Conservation (phyloP, 2,797 vertebrate species). For the Ctenochaetus hawaiiensis region DNA sequence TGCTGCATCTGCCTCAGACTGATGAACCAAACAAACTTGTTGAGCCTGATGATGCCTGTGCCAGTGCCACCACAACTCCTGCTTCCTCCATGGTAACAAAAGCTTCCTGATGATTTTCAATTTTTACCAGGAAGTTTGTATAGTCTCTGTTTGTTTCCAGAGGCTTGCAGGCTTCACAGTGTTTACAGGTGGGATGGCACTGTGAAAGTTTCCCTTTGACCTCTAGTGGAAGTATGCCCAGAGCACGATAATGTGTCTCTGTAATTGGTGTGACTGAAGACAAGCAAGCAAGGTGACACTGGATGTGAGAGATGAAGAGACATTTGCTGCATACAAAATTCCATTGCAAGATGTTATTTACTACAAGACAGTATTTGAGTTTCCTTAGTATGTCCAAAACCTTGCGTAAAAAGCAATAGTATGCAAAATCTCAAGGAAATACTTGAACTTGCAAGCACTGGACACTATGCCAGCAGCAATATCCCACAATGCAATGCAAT, state of each 20-base stretch:
- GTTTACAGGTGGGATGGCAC: slow-evolving; percentile 12
- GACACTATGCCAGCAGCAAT: no score
- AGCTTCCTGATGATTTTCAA: slow-evolving; percentile 12
- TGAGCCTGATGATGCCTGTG: neutral
- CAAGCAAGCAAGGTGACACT: slow-evolving; percentile 4
- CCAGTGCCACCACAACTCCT: slow-evolving; percentile 47
- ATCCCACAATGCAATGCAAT: no score
- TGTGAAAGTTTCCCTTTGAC: slow-evolving; percentile 21
- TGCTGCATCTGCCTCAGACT: slow-evolving; percentile 34
- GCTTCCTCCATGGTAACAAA: slow-evolving; percentile 71
- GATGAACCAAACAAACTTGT: neutral
- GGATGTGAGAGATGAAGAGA: slow-evolving; percentile 3
- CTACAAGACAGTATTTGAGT: no score
- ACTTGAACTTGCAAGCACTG: no score
- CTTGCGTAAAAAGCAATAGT: no score
- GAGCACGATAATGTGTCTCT: slow-evolving; percentile 21
- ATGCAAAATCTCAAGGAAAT: no score
- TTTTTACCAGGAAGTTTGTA: neutral
- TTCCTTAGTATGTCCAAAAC: no score
- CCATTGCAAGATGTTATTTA: no score
- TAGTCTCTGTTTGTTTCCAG: neutral
- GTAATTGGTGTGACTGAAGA: slow-evolving; percentile 9
- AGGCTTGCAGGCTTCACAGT: slow-evolving; percentile 5
- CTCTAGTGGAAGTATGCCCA: slow-evolving; percentile 33
- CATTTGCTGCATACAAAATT: neutral